phyloP scores from a whole-genome alignment of 2,113 vertebrate species.

The Pipra filicauda region DNA sequence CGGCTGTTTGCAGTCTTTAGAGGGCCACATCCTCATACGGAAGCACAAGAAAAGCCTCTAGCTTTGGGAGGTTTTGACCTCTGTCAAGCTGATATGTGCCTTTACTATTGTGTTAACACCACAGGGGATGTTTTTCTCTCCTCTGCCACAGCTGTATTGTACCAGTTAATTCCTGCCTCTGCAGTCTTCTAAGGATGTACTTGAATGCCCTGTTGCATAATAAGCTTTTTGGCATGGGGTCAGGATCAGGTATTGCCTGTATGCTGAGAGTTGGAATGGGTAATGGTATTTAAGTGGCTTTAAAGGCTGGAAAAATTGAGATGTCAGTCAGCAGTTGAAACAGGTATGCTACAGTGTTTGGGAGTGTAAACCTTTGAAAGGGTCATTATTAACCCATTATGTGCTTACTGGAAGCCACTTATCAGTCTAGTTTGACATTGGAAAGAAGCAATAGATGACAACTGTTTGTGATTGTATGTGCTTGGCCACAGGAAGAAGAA shows the following conservation, averaged over 20 bases:
- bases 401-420: background rate
- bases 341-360: background rate
- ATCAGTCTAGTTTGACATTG: background rate
- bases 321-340: background rate
- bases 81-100: background rate
- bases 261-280: background rate
- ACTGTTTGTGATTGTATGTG: background rate
- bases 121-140: background rate
- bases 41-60: background rate
- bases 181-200: background rate
- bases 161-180: background rate
- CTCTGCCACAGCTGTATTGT: background rate
- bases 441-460: background rate
- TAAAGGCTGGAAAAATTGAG: background rate
- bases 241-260: background rate
- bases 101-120: background rate
- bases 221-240: background rate
- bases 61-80: background rate
- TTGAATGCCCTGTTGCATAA: background rate
- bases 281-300: background rate
- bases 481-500: slow-evolving; percentile 83
- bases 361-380: background rate
- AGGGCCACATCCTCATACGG: background rate
- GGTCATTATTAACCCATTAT: background rate
- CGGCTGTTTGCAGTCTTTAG: background rate